A percentile compares a stretch with the other conserved stretches of the same genome.
Conservation (phyloP, 1,140 invertebrate genomes). For the Oreohelix idahoensis region DNA sequence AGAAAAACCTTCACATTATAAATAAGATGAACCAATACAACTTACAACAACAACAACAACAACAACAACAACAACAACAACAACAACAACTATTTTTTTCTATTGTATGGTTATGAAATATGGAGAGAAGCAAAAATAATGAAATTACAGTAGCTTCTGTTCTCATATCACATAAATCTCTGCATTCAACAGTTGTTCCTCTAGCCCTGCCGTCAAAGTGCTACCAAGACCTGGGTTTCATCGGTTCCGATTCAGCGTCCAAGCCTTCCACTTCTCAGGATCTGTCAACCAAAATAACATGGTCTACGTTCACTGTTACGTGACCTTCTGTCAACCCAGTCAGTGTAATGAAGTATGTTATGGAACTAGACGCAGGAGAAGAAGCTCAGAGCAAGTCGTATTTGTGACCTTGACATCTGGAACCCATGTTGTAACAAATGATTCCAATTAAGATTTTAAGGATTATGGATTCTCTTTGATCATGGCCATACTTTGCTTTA, state of each 20-base stretch:
- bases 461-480: no score
- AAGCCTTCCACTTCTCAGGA: constrained; percentile 14
- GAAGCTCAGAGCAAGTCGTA: neutral
- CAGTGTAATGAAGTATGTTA: neutral
- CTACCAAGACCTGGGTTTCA: neutral
- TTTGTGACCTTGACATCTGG: neutral
- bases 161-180: no score
- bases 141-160: no score
- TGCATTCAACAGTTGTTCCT: neutral
- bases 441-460: no score
- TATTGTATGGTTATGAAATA: no score
- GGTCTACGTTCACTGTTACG: constrained; percentile 8
- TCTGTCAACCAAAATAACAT: neutral
- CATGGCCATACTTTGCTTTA: no score
- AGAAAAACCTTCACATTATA: no score
- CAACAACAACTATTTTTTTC: no score
- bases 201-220: neutral
- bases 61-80: no score
- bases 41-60: no score
- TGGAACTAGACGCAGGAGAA: neutral
- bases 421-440: neutral
- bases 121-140: no score
- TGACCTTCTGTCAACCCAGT: neutral
- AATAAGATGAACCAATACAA: no score
- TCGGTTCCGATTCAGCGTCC: constrained; percentile 8